A percentile compares a stretch with the other conserved stretches of the same genome.
Conservation (phyloP, 2,797 vertebrate genomes). For the Lepilemur septentrionalis region DNA sequence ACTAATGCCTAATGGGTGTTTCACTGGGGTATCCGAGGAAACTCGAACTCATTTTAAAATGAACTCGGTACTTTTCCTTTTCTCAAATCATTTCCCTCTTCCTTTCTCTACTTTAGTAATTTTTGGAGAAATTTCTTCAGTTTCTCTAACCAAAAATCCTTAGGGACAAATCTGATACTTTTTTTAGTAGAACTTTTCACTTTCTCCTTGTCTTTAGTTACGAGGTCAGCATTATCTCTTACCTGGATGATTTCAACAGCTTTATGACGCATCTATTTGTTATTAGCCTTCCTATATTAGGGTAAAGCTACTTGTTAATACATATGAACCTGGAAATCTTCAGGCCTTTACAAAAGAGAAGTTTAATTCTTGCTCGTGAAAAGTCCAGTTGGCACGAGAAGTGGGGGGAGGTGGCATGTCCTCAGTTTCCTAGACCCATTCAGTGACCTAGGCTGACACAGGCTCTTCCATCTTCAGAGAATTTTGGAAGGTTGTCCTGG, state of each 20-base stretch:
- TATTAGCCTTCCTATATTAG: background rate
- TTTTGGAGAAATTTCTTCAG: background rate
- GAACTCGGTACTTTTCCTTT: background rate
- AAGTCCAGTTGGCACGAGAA: background rate
- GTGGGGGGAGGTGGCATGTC: background rate
- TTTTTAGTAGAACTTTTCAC: background rate
- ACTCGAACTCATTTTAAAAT: background rate
- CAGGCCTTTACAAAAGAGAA: background rate
- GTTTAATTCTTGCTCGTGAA: background rate
- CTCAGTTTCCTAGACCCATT: background rate
- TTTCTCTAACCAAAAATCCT: background rate
- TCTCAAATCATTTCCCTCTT: background rate
- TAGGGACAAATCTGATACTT: background rate
- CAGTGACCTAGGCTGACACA: background rate
- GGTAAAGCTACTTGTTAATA: background rate
- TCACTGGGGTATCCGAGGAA: background rate
- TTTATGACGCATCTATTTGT: background rate
- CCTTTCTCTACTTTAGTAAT: background rate
- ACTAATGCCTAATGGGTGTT: background rate
- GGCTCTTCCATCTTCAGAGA: background rate
- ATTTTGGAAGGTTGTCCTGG: background rate
- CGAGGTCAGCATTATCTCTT: background rate
- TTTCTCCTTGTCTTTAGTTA: background rate
- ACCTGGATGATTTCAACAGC: background rate
- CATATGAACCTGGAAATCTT: background rate